phyloP scores from a whole-genome alignment of 2,888 invertebrate genomes.

The Ecliptopera silaceata region DNA sequence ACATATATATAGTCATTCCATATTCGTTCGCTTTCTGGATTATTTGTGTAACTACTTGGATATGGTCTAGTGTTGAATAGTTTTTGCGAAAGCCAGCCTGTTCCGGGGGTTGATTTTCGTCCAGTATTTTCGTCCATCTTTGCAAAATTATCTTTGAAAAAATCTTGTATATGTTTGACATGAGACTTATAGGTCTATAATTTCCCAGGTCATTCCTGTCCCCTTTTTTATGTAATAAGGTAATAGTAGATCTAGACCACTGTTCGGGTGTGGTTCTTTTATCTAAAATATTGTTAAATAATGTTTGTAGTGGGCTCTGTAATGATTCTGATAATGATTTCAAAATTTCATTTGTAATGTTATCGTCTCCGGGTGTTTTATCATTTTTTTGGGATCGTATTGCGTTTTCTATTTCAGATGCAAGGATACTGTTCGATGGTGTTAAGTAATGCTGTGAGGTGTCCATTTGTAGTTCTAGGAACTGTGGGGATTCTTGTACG shows the following conservation, averaged over 20 bases:
- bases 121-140: slow-evolving; percentile 24
- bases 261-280: neutral
- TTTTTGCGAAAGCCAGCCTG: slow-evolving; percentile 34
- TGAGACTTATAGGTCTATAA: slow-evolving; percentile 36
- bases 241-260: slow-evolving; percentile 35
- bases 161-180: slow-evolving; percentile 34
- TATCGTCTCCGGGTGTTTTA: neutral
- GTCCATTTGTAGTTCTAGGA: no score
- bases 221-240: slow-evolving; percentile 37
- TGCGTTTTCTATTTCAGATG: neutral
- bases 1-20: neutral
- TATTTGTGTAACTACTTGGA: slow-evolving; percentile 31
- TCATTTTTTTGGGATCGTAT: neutral
- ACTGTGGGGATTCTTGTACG: no score
- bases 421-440: neutral
- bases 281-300: slow-evolving; percentile 6
- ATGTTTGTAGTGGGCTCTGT: no score
- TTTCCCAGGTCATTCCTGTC: slow-evolving; percentile 30
- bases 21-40: neutral
- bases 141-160: slow-evolving; percentile 32
- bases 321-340: no score
- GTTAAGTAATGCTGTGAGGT: no score
- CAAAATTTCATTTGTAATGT: no score
- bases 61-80: slow-evolving; percentile 36
- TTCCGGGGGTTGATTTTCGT: slow-evolving; percentile 35